Conservation (phyloP, 2,113 vertebrate species). For the Chionomys nivalis region DNA sequence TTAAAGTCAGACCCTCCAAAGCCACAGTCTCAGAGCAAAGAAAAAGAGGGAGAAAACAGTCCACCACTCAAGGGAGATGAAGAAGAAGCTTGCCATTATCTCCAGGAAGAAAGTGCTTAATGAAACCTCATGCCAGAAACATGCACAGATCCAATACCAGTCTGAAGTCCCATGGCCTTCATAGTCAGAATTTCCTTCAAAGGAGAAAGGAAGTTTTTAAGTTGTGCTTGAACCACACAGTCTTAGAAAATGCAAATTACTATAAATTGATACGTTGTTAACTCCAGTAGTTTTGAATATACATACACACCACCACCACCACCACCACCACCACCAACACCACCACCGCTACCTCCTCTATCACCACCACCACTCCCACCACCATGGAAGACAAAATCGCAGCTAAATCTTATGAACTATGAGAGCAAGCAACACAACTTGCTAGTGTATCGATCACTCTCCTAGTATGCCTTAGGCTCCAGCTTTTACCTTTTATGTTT, state of each 20-base stretch:
- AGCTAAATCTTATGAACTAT: constrained; percentile 46
- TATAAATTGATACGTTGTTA: background rate
- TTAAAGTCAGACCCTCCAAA: constrained; percentile 41
- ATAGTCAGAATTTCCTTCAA: background rate
- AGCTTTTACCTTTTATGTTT: background rate
- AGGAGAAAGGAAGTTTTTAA: constrained; percentile 51
- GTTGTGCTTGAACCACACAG: background rate
- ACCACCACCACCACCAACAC: background rate
- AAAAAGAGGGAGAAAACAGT: constrained; percentile 56
- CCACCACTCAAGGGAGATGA: background rate
- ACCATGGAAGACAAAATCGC: constrained; percentile 1
- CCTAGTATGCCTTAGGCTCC: background rate
- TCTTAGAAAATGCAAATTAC: constrained; percentile 2
- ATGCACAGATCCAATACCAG: background rate
- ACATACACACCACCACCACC: background rate
- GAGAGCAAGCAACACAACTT: background rate
- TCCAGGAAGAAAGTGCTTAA: constrained; percentile 9
- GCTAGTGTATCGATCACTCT: background rate
- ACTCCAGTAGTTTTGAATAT: background rate
- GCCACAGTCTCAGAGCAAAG: constrained; percentile 7
- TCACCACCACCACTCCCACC: background rate
- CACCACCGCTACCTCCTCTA: background rate
- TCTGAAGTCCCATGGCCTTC: constrained; percentile 2
- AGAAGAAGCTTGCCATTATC: background rate
- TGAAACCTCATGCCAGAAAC: constrained; percentile 17